Evolutionary conservation across 2,797 vertebrate genomes (phyloP), one percentile per base, ranked within the genome.

Genomic region (Poeciliopsis gracilis): DNA sequence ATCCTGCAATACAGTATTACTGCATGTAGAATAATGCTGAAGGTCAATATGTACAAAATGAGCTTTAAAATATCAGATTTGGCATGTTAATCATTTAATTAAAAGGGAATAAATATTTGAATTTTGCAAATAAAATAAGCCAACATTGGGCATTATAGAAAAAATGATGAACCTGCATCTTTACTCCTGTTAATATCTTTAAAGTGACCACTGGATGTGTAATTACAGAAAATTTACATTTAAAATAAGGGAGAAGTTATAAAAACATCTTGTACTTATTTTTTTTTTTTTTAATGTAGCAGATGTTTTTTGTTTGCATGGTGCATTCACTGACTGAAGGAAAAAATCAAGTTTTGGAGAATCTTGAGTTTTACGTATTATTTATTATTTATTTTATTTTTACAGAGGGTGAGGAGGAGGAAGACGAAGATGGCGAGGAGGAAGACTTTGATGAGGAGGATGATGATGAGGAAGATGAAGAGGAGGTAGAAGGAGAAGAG

Each of bases 401-500:
- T 11, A 6, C 88, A 96, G 96, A 97, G 28, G 97, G 96, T 78
- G 97, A 97, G 8, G 97, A 97, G 23, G 96, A 97, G 10, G 95
- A 96, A 75, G 96, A 95, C 38, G 96, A 96, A 81, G 96, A 95
- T 9, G 96, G 95, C 49, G 97, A 97, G 72, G 97, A 97, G 81
- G 96, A 97, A 47, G 96, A 96, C 81, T 94, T 95, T 45, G 95
- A 96, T 0, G 97, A 97, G 78, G 96, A 96, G 4, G 97, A 97
- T 0, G 97, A 97, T 0, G 96, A 96, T 0, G 96, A 96, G 18
- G 96, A 96, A 0, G 96, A 97, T 2, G 97, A 96, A 0, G 97
- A 97, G 72, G 97, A 94, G 79, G 96, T 93, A 88, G 97, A 95
- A 90, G 96, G 93, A 76, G 96, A 97, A 70, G 97, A 97, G 1